Conservation (phyloP, 2,888 invertebrate genomes). For the Nasonovia ribisnigri region DNA sequence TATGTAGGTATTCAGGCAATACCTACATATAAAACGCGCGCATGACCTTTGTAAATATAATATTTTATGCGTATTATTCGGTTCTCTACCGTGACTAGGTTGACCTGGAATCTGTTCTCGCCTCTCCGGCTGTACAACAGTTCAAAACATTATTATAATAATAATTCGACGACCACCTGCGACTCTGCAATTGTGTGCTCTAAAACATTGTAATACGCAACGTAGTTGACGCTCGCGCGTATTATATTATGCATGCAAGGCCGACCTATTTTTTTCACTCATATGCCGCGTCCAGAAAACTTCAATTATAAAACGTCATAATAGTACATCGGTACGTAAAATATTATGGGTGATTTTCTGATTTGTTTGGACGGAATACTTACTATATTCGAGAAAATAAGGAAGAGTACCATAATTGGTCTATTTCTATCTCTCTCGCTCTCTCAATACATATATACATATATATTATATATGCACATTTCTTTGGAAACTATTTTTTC, state of each 20-base stretch:
- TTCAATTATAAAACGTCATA: not conserved
- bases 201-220: not conserved
- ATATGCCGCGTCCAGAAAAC: not conserved
- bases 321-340: not conserved
- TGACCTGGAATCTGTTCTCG: not conserved
- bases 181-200: not conserved
- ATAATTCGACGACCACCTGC: constrained; percentile 14
- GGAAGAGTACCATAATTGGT: not conserved
- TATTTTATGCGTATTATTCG: not conserved
- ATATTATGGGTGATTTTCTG: not conserved
- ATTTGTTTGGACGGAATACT: not conserved
- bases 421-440: not conserved
- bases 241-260: not conserved
- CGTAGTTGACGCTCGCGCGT: too few relatives aligned
- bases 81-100: not conserved
- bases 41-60: not conserved
- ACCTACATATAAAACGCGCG: too few relatives aligned
- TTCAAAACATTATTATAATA: not conserved
- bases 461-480: not conserved
- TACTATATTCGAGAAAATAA: not conserved
- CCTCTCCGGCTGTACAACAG: not conserved
- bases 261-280: not conserved
- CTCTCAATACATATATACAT: not conserved
- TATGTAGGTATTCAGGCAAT: not conserved
- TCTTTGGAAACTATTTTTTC: not conserved